Conservation (phyloP, 92 coral and sea anemone species). For the Actinernus sp. region DNA sequence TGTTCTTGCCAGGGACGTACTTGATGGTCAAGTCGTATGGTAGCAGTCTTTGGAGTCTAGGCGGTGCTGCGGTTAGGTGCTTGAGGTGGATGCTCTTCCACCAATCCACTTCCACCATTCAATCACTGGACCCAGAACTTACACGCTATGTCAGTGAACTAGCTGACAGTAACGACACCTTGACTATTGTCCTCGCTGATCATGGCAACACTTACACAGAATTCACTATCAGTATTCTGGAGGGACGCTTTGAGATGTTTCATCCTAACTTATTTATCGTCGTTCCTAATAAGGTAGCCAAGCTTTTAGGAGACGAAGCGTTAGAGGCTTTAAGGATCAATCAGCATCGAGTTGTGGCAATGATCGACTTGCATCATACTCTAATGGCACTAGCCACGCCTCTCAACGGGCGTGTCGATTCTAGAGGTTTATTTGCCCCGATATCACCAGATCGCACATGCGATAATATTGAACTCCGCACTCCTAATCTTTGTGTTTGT, state of each 20-base stretch:
- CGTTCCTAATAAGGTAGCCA: conserved; percentile 65
- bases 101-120: too few species aligned
- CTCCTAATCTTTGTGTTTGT: conserved; percentile 79
- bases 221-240: conserved; percentile 55
- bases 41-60: too few species aligned
- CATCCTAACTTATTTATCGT: conserved; percentile 64
- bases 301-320: conserved; percentile 52
- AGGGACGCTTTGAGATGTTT: conserved; percentile 77
- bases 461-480: conserved; percentile 52
- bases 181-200: conserved; percentile 83
- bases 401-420: conserved; percentile 34
- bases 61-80: too few species aligned
- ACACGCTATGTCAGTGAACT: conserved; percentile 44
- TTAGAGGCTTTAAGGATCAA: conserved; percentile 51
- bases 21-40: too few species aligned
- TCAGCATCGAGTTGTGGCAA: conserved; percentile 58
- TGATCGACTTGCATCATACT: conserved; percentile 71
- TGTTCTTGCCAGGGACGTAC: too few species aligned
- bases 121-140: conserved; percentile 72
- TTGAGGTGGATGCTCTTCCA: too few species aligned
- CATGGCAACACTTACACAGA: conserved; percentile 90
- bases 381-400: conserved; percentile 52
- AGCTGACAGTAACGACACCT: conserved; percentile 60
- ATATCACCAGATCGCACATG: conserved; percentile 59
- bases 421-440: conserved; percentile 58